Percentiles rank a stretch among this genome's conserved stretches.
Conservation (phyloP, 2,797 vertebrate genomes). For the Anabacerthia variegaticeps region DNA sequence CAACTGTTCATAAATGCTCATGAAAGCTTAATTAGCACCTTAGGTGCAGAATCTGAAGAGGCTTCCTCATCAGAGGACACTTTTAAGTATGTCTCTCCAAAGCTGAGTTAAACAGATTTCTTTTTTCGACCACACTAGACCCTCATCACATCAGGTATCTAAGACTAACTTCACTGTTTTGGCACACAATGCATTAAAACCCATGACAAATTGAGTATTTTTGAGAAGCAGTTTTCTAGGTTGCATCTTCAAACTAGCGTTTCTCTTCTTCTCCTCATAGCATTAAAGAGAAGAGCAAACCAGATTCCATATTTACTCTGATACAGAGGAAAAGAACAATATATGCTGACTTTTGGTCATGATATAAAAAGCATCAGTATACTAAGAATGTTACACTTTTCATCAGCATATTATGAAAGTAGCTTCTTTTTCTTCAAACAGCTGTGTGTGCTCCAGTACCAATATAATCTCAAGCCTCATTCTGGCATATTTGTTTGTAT, state of each 20-base stretch:
- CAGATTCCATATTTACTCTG: background rate
- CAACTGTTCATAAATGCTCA: background rate
- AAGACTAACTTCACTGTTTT: background rate
- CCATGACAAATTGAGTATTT: background rate
- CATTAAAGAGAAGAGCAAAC: background rate
- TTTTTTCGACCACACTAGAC: background rate
- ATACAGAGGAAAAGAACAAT: background rate
- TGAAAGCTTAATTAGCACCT: background rate
- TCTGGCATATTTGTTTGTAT: fast-evolving
- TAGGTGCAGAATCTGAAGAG: background rate
- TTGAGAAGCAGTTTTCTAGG: background rate
- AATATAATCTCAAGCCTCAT: background rate
- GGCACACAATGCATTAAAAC: background rate
- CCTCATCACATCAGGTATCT: background rate
- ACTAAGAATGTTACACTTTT: background rate
- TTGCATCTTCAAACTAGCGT: background rate
- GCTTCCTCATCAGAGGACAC: background rate
- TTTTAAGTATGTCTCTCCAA: background rate
- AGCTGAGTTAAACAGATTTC: background rate
- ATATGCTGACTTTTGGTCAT: background rate
- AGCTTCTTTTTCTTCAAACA: background rate
- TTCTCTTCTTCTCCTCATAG: fast-evolving
- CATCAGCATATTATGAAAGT: background rate
- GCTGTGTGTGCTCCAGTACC: background rate
- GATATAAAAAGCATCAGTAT: background rate